These are phyloP conservation scores for Leistus spinibarbis DNA, from an alignment of 2,888 invertebrate species.

Conservation along the genomic window DNA sequence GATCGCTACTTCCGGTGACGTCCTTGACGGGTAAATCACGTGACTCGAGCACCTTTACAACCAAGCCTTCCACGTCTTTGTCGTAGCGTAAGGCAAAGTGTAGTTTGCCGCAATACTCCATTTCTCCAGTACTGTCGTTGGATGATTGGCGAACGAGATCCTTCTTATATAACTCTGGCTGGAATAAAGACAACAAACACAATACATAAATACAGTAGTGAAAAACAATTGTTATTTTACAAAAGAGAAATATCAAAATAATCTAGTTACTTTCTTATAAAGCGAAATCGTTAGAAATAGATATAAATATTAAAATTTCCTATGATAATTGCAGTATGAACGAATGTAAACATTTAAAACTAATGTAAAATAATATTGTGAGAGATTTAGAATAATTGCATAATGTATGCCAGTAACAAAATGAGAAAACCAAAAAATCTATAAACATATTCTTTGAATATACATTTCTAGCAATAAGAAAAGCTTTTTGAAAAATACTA, in stretches of 20 bases:
- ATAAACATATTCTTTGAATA: no score
- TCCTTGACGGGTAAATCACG: slow-evolving; percentile 83
- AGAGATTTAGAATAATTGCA: no score
- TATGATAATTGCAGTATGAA: no score
- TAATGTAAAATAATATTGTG: no score
- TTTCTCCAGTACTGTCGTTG: slow-evolving; percentile 70
- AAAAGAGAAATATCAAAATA: not conserved
- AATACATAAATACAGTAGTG: not conserved
- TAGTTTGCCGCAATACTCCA: slow-evolving; percentile 79
- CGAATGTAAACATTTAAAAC: no score
- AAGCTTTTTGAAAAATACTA: no score
- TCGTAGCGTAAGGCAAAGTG: slow-evolving; percentile 83
- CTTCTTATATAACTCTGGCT: slow-evolving; percentile 79
- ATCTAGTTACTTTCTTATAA: no score
- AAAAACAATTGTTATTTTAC: not conserved
- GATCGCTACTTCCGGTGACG: slow-evolving; percentile 83
- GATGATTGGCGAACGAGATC: slow-evolving; percentile 76
- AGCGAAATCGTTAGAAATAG: no score
- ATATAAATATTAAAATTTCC: no score
- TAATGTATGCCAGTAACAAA: no score
- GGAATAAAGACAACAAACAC: slow-evolving; percentile 45
- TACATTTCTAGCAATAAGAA: no score
- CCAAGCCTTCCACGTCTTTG: slow-evolving; percentile 78
- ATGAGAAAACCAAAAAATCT: no score
- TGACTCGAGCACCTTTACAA: slow-evolving; percentile 78